A percentile compares a stretch with the other conserved stretches of the same genome.
Conservation (phyloP, 1,140 invertebrate genomes). For the Palaemon carinicauda region DNA sequence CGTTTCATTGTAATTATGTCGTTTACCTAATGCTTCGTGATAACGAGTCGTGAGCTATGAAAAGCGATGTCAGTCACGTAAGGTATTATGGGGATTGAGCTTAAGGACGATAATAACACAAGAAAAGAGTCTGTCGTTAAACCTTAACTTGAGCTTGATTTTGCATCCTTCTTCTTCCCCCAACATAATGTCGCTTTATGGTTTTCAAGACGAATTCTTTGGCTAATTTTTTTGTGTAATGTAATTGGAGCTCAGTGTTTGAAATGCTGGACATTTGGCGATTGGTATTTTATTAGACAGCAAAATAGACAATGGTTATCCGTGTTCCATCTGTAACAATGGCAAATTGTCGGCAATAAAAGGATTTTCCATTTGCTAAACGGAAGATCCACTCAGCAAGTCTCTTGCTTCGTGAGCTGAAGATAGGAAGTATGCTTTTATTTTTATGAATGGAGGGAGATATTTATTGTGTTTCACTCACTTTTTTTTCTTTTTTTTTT, state of each 20-base stretch:
- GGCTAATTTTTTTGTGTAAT: neutral
- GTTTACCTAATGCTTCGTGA: too few relatives aligned
- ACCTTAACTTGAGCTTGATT: neutral
- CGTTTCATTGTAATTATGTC: too few relatives aligned
- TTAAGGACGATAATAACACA: too few relatives aligned
- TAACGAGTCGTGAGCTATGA: too few relatives aligned
- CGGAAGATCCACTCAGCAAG: neutral
- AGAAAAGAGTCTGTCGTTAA: too few relatives aligned
- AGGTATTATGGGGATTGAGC: too few relatives aligned
- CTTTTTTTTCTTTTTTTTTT: too few relatives aligned
- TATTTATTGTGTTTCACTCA: too few relatives aligned
- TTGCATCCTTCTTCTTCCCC: neutral
- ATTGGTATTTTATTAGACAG: neutral
- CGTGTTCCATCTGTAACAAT: neutral
- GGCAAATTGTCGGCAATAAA: conserved; percentile 21
- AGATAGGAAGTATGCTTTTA: neutral
- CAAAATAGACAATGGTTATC: neutral
- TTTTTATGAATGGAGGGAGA: too few relatives aligned
- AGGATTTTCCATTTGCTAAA: conserved; percentile 18
- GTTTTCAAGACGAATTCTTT: neutral
- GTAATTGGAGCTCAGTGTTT: neutral
- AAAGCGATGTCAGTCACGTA: too few relatives aligned
- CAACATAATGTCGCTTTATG: neutral
- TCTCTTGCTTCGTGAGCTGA: neutral
- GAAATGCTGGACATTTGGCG: neutral